Base-by-base conservation (phyloP, 2,888 invertebrate genomes). In the Folsomia candida region DNA sequence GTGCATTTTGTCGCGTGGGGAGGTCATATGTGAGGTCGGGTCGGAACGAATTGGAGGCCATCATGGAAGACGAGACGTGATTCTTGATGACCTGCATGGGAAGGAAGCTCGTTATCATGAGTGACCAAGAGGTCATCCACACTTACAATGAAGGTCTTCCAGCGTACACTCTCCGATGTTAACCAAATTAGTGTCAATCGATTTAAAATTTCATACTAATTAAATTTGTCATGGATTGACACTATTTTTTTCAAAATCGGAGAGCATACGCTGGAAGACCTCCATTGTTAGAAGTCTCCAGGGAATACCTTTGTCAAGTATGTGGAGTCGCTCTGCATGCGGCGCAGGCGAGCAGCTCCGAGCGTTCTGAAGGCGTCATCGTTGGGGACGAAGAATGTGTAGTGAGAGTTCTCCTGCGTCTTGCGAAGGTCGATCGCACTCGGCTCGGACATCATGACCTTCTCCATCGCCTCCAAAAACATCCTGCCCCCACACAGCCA, bases 331-430 rank as follows among this genome's bases (percentile, higher is more conserved):
- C 79, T 76, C 74, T 83, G 80, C 62, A 84, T 80, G 27, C 79
- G 73, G 57, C 82, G 80, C 20, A 83, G 80, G 26, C 82, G 73
- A 11, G 79, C 76, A 3, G 78, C 76, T 14, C 88, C 88, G n/a
- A 88, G 81, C 75, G 85, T 84, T 76, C 87, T 86, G 81, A 90
- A 89, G 1, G 89, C 90, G 47, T 84, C 85, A 82, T 90, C 89
- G 6, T 86, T 87, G 6, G 90, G 90, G 62, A 89, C 90, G 82
- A 90, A 89, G 81, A 90, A 87, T 0, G 90, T 90, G 81, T 88
- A 88, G 72, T 76, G 76, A 1, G 71, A 70, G 78, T 80, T 22
- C 64, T 62, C 67, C 57, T 70, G 69, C n/a, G 79, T 76, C 24
- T 76, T 78, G 9, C 76, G 72, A 0, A 81, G 76, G 59, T 81